Base-by-base conservation (phyloP, 1,140 invertebrate genomes). In the Chrysomallon squamiferum region DNA sequence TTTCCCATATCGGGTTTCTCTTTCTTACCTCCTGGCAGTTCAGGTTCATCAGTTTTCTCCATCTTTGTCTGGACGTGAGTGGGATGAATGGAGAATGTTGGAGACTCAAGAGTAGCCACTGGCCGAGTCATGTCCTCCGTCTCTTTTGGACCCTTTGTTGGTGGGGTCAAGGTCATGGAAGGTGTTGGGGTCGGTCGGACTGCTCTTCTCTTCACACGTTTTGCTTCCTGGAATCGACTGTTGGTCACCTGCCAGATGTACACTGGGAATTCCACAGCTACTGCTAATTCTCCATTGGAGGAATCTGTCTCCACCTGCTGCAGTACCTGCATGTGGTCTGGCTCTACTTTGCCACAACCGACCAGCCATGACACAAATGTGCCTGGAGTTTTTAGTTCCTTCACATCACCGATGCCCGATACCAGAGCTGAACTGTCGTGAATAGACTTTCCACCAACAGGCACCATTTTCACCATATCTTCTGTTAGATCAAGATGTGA, bases 271-370 rank as follows among this genome's bases (percentile, higher is more conserved):
- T 88, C 87, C 45, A 92, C 72, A 15, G 89, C 82, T 71, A 89
- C 87, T 13, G 88, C 86, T 29, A 93, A 79, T 1, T 88, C 89
- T 0, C 91, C 91, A 73, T 90, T 90, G 18, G 85, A 86, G 1
- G 89, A 88, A 65, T 89, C 87, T 25, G 88, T 85, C 45, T 90
- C 88, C 11, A 92, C 78, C 47, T 89, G 87, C 22, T 89, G 87
- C 11, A 92, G 84, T 15, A 89, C 77, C 22, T 88, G 85, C 68
- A 86, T 79, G 54, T 86, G 79, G 45, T 88, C 87, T 56, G 38
- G 82, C 74, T 90, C 88, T 87, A 64, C 65, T 59, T 88, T 88
- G 6, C 89, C 89, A 79, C 92, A 93, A 9, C 91, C 92, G 62
- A 92, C 89, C 87, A 90, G 80, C 87, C 88, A 89, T 13, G 89